Base-by-base conservation (phyloP, 2,113 vertebrate species). In the Murina feae region DNA sequence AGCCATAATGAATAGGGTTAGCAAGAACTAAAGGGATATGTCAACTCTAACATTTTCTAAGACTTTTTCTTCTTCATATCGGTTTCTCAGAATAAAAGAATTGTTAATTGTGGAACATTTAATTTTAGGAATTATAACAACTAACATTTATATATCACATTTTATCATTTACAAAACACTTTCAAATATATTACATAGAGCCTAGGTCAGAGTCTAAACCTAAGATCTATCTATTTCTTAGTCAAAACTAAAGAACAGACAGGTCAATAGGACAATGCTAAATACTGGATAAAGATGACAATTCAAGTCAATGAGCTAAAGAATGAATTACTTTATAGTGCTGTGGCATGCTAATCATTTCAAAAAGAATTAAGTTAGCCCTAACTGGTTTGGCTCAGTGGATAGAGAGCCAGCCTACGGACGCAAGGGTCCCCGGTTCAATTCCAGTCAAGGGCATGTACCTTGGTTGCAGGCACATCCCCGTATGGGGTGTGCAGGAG, bases 161-260 rank as follows among this genome's bases (percentile, higher is more conserved):
- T 86, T 74, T 87, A 81, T 35, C n/a, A 81, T 65, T 87, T 80
- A 28, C n/a, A 87, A 87, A 93, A 81, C 20, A 87, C 14, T 32
- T 32, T n/a, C 30, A 65, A 14, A n/a, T 65, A 65, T 30, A 65
- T 65, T 65, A 65, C 6, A 65, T 35, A 71, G 28, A 90, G 53
- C 72, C 17, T 18, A 72, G 65, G 65, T 51, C 81, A 55, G 65
- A 80, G 35, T 44, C 30, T 60, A 86, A 69, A 84, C 39, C 51
- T 84, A 84, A 79, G 69, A n/a, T n/a, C n/a, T n/a, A 42, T 79
- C 35, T 42, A 79, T 71, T 89, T 16, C 51, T 79, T 32, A 86
- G 53, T 86, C 47, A 65, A 7, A 32, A 44, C 30, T 37, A 65
- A 90, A 71, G 32, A 80, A 90, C 16, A 86, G 23, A 44, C 18